phyloP scores from a whole-genome alignment of 2,113 vertebrate species.

The Trinectes maculatus region DNA sequence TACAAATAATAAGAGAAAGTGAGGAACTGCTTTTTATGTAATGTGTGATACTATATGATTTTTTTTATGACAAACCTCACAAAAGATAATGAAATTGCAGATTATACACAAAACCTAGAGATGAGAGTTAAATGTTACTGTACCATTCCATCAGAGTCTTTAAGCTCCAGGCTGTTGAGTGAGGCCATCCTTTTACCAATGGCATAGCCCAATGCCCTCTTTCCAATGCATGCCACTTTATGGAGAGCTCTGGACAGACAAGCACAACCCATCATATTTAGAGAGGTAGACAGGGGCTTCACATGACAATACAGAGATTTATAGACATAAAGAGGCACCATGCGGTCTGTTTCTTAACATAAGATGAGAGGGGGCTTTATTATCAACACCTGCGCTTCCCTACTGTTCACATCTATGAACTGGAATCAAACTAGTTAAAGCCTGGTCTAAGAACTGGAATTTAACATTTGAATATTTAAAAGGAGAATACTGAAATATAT shows the following conservation, averaged over 20 bases:
- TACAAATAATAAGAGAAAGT: too few species aligned
- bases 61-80: too few species aligned
- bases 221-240: conserved; percentile 80
- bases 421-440: too few species aligned
- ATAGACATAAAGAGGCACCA: not conserved
- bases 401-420: too few species aligned
- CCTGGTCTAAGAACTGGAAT: too few species aligned
- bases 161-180: conserved; percentile 80
- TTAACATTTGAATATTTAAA: too few species aligned
- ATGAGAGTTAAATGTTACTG: not conserved
- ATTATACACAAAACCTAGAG: not conserved
- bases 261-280: not conserved
- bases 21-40: too few species aligned
- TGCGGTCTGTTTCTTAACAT: too few species aligned
- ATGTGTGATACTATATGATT: too few species aligned
- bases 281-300: not conserved
- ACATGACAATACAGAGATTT: not conserved
- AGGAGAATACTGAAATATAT: too few species aligned
- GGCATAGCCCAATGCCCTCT: conserved; percentile 80
- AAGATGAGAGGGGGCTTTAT: too few species aligned
- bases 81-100: not conserved
- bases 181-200: conserved; percentile 81
- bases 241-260: conserved; percentile 80
- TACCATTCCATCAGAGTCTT: conserved; percentile 85
- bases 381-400: too few species aligned